Conservation (phyloP, 2,797 vertebrate genomes). For the Pipistrellus kuhlii region DNA sequence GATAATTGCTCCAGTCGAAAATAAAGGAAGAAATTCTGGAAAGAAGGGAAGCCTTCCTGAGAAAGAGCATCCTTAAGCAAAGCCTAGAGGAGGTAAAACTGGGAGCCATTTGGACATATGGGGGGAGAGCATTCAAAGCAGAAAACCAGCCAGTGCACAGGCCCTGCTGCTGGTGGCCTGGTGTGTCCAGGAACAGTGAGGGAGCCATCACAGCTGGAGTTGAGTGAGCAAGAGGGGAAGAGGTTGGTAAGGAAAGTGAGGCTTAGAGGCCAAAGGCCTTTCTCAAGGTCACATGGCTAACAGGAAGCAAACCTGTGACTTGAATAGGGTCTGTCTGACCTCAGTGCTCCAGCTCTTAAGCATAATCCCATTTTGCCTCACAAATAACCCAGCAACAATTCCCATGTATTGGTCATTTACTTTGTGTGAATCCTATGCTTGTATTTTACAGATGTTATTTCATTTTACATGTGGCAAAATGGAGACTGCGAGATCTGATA, state of each 20-base stretch:
- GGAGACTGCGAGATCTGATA: background rate
- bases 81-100: background rate
- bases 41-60: background rate
- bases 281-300: background rate
- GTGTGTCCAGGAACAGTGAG: background rate
- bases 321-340: background rate
- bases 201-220: background rate
- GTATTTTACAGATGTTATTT: background rate
- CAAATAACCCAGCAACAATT: background rate
- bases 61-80: background rate
- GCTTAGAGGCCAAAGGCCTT: background rate
- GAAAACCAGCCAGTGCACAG: background rate
- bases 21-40: background rate
- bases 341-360: background rate
- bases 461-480: background rate
- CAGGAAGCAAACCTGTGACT: background rate
- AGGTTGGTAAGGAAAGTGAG: background rate
- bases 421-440: background rate
- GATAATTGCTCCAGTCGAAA: background rate
- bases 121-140: background rate
- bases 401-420: background rate
- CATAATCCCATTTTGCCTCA: background rate
- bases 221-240: background rate
- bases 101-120: background rate
- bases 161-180: background rate